phyloP scores from a whole-genome alignment of 2,888 invertebrate species.

The Deroplatys truncata region DNA sequence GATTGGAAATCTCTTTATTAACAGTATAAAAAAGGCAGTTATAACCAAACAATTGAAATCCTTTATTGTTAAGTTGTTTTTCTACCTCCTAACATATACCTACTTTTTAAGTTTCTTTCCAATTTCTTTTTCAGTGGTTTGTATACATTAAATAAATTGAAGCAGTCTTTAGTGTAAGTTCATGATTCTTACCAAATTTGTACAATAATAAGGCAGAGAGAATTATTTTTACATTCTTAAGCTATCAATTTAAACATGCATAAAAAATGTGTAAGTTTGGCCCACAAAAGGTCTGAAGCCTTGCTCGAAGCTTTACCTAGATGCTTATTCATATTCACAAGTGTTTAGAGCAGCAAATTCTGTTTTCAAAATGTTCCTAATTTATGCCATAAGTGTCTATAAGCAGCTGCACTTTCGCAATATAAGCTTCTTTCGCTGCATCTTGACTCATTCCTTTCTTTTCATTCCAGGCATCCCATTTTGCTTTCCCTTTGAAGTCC shows the following conservation, averaged over 20 bases:
- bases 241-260: not conserved
- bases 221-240: not conserved
- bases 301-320: too few species aligned
- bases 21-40: not conserved
- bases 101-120: not conserved
- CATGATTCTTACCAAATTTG: not conserved
- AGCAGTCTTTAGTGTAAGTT: not conserved
- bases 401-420: conserved; percentile 66
- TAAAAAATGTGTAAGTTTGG: not conserved
- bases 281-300: not conserved
- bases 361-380: not conserved
- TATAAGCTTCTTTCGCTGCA: conserved; percentile 79
- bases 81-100: not conserved
- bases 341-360: not conserved
- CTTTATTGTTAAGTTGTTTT: not conserved
- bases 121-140: not conserved
- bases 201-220: conserved; percentile 10
- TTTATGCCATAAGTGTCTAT: conserved; percentile 45
- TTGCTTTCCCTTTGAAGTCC: conserved; percentile 92
- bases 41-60: not conserved
- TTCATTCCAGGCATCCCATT: conserved; percentile 89
- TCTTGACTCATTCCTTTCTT: conserved; percentile 73
- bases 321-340: not conserved
- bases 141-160: not conserved
- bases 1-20: not conserved